These are phyloP conservation scores for Leucania comma DNA, from an alignment of 2,888 invertebrate species.

Conservation along the genomic window DNA sequence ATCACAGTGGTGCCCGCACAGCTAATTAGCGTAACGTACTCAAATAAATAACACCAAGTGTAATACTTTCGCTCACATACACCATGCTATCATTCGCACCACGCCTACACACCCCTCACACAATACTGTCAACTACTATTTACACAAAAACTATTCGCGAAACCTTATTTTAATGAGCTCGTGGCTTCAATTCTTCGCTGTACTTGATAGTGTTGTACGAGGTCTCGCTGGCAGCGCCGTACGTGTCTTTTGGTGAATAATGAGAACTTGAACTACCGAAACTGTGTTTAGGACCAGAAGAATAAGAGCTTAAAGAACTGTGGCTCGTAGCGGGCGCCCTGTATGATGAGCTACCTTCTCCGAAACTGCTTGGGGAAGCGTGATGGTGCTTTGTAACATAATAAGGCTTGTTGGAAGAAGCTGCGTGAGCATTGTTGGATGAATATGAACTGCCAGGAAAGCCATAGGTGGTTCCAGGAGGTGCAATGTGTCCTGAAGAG, in stretches of 20 bases:
- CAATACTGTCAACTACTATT: slow-evolving; percentile 71
- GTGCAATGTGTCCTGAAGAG: slow-evolving; percentile 80
- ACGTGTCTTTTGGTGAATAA: slow-evolving; percentile 80
- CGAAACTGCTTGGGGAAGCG: slow-evolving; percentile 73
- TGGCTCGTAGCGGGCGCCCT: slow-evolving; percentile 77
- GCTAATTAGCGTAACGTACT: slow-evolving; percentile 80
- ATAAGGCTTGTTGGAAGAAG: slow-evolving; percentile 81
- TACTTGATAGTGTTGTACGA: slow-evolving; percentile 89
- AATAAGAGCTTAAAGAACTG: slow-evolving; percentile 78
- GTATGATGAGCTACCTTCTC: slow-evolving; percentile 80
- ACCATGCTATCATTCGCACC: slow-evolving; percentile 65
- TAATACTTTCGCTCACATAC: slow-evolving; percentile 69
- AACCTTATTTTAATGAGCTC: slow-evolving; percentile 71
- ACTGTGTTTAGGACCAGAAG: slow-evolving; percentile 81
- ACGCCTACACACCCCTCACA: slow-evolving; percentile 64
- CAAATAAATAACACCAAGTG: slow-evolving; percentile 76
- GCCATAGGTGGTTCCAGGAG: slow-evolving; percentile 81
- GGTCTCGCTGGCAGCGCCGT: slow-evolving; percentile 85
- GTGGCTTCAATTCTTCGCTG: slow-evolving; percentile 87
- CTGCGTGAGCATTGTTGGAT: slow-evolving; percentile 75
- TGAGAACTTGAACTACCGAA: slow-evolving; percentile 78
- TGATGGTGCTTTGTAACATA: slow-evolving; percentile 78
- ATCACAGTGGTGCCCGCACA: slow-evolving; percentile 69
- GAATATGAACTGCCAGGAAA: slow-evolving; percentile 77
- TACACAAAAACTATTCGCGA: slow-evolving; percentile 71